Evolutionary conservation across 2,888 invertebrate genomes (phyloP).

Genomic region (Archaeoteleia sp.): DNA sequence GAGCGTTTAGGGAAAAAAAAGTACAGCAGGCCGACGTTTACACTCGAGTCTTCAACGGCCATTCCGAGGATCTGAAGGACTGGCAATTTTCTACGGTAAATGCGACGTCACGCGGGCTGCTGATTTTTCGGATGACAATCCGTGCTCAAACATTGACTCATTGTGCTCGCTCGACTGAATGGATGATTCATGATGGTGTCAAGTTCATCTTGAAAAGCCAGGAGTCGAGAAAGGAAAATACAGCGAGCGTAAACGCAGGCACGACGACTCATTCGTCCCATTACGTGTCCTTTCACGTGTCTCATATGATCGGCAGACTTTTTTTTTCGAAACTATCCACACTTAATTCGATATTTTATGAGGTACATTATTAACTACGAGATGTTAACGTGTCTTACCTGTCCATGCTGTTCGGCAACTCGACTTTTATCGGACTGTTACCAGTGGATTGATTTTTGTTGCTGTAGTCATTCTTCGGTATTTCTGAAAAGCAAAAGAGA

Average conservation of each 20-base stretch:
- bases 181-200: slow-evolving; percentile 63
- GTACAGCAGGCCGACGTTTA: slow-evolving; percentile 19
- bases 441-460: slow-evolving; percentile 85
- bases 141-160: slow-evolving; percentile 63
- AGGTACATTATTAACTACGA: slow-evolving; percentile 23
- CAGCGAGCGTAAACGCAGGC: slow-evolving; percentile 30
- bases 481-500: slow-evolving; percentile 80
- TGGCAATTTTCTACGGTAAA: slow-evolving; percentile 60
- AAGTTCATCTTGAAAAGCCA: slow-evolving; percentile 50
- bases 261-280: slow-evolving; percentile 43
- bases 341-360: slow-evolving; percentile 33
- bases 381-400: slow-evolving; percentile 69
- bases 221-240: slow-evolving; percentile 17
- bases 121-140: slow-evolving; percentile 58
- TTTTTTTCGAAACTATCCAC: background rate
- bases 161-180: slow-evolving; percentile 58
- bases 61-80: slow-evolving; percentile 43
- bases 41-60: slow-evolving; percentile 48
- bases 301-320: slow-evolving; percentile 10
- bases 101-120: slow-evolving; percentile 53
- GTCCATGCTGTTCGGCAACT: slow-evolving; percentile 77
- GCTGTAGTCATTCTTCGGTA: slow-evolving; percentile 93
- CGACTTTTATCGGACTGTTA: slow-evolving; percentile 89
- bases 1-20: slow-evolving; percentile 19
- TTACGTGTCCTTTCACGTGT: slow-evolving; percentile 5